Percentiles rank a stretch among this genome's conserved stretches.
phyloP scores from a whole-genome alignment of 2,113 vertebrate species.

The Jaculus jaculus region DNA sequence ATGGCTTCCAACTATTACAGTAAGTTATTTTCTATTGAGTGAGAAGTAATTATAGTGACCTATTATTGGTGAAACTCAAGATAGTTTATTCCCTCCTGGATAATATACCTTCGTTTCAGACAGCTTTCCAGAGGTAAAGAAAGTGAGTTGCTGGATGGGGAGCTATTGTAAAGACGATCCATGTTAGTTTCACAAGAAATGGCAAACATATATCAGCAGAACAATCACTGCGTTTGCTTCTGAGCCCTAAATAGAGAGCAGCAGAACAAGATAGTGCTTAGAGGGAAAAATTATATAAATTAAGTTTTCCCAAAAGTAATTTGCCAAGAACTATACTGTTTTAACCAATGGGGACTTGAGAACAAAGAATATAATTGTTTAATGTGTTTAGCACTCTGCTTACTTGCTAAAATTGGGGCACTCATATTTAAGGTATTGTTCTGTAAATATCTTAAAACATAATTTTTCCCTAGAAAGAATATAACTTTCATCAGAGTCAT shows the following conservation, averaged over 20 bases:
- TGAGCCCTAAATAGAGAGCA: not conserved
- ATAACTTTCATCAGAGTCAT: not conserved
- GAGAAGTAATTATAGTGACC: not conserved
- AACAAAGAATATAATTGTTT: not conserved
- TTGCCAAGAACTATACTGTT: not conserved
- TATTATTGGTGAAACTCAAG: slow-evolving; percentile 19
- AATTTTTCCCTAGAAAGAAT: not conserved
- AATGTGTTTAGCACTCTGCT: not conserved
- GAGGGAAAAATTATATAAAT: not conserved
- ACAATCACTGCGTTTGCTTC: not conserved
- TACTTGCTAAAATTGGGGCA: not conserved
- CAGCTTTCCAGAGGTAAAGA: not conserved
- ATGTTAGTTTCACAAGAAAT: not conserved
- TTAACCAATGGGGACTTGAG: not conserved
- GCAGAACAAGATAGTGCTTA: not conserved
- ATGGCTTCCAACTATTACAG: not conserved
- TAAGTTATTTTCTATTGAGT: not conserved
- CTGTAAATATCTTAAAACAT: not conserved
- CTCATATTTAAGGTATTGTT: not conserved
- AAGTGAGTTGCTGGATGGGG: slow-evolving; percentile 11
- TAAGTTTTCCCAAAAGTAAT: not conserved
- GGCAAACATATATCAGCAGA: not conserved
- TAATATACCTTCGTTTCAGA: slow-evolving; percentile 4
- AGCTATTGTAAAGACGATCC: not conserved
- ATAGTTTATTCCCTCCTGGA: not conserved